Conservation (phyloP, 2,888 invertebrate genomes). For the Rhorus exstirpatorius region DNA sequence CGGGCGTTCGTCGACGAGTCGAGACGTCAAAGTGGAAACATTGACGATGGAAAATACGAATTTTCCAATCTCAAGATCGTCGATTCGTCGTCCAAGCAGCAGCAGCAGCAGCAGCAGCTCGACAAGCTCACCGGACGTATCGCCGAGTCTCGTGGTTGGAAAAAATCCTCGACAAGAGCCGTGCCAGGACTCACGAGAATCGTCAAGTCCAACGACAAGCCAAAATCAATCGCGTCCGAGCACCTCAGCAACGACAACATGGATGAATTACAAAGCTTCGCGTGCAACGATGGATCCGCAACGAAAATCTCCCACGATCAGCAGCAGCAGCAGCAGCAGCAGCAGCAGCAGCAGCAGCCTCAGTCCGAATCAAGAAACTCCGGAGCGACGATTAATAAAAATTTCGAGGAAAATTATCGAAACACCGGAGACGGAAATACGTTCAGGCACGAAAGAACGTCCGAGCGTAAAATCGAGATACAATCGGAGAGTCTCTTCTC, state of each 20-base stretch:
- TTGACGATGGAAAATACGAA: neutral
- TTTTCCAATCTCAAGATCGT: neutral
- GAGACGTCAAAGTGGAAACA: conserved; percentile 4
- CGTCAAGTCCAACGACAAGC: conserved; percentile 67
- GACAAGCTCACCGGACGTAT: conserved; percentile 74
- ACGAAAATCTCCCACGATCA: conserved; percentile 40
- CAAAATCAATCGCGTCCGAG: conserved; percentile 66
- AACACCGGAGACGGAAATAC: neutral
- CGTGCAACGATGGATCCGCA: conserved; percentile 73
- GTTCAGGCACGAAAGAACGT: conserved; percentile 11
- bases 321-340: conserved; percentile 67
- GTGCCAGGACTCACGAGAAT: conserved; percentile 78
- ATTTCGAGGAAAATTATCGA: neutral
- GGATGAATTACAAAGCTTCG: conserved; percentile 58
- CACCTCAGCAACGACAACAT: conserved; percentile 69
- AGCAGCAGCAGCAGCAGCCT: conserved; percentile 68
- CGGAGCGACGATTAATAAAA: neutral
- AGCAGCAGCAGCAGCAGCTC: conserved; percentile 57
- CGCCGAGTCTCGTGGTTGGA: conserved; percentile 74
- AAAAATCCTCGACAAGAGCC: conserved; percentile 76
- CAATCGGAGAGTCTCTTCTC: conserved; percentile 38
- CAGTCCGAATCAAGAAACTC: conserved; percentile 59
- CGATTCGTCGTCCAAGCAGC: conserved; percentile 15
- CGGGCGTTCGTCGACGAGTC: conserved; percentile 27
- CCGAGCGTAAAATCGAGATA: conserved; percentile 24